These are phyloP conservation scores for Cheilosia urbana DNA, from an alignment of 2,888 invertebrate species.

Conservation along the genomic window DNA sequence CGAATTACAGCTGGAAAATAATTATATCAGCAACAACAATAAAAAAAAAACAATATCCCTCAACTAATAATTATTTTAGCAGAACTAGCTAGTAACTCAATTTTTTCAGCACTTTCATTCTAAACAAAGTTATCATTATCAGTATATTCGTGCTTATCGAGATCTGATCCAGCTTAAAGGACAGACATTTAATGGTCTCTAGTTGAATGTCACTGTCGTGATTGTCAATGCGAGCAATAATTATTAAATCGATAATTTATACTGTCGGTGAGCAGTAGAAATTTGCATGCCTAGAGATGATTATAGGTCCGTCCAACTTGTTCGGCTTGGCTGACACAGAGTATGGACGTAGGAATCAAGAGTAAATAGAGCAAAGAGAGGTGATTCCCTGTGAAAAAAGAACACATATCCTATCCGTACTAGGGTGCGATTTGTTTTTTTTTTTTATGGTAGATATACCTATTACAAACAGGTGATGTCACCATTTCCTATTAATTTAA, in stretches of 20 bases:
- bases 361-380: background rate
- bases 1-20: no score
- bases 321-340: background rate
- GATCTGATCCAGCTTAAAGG: background rate
- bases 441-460: background rate
- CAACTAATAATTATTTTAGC: no score
- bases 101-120: no score
- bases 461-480: conserved; percentile 11
- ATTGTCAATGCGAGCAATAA: conserved; percentile 10
- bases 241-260: conserved; percentile 29
- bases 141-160: background rate
- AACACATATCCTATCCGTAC: background rate
- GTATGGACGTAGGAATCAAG: background rate
- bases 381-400: background rate
- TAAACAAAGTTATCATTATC: no score
- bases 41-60: no score
- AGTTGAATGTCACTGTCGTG: conserved; percentile 54
- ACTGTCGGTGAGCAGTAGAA: conserved; percentile 5
- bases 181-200: conserved; percentile 13
- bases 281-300: conserved; percentile 43
- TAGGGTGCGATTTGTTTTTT: conserved; percentile 8
- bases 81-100: no score
- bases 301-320: conserved; percentile 23
- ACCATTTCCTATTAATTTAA: conserved; percentile 1
- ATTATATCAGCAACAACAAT: no score